Evolutionary conservation across 2,888 invertebrate genomes (phyloP), one percentile per base, ranked within the genome.

Genomic region (Biston betularia): DNA sequence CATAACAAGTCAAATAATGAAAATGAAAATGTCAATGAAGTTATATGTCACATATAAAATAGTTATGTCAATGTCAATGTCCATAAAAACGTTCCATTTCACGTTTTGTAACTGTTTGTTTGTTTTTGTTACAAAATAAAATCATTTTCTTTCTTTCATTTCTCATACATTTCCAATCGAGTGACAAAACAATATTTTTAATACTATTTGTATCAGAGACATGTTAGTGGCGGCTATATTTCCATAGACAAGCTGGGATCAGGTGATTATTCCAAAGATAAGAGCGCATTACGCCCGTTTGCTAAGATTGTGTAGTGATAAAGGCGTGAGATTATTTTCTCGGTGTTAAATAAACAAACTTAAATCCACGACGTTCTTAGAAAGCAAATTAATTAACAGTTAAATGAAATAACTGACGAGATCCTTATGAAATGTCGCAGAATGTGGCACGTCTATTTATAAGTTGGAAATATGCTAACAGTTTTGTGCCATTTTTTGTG

Each of bases 251-350:
- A 49, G 55, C 44, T n/a, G 65, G 55, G 66, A 66, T 62, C 66
- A 66, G 62, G 65, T 65, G 65, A 66, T 66, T 46, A 66, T 44
- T 62, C 53, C 46, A 10, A 15, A 62, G 66, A 66, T 66, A 66
- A 66, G 57, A 48, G 33, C 35, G 57, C 58, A 66, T 66, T 66
- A 66, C 66, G 61, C 52, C 57, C 66, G 66, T 66, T 66, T 66
- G 66, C 62, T 58, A 53, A 66, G 66, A 66, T 66, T 54, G 66
- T 49, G 66, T 66, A 58, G 34, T 52, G 66, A 62, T 66, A 66
- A 66, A 48, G 45, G 42, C 65, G 33, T 38, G 49, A 66, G 66
- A 66, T 62, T 62, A 66, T 66, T 66, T 61, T 66, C 62, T 40
- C 66, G 46, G 57, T 15, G 53, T 42, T 57, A 42, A 58, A 58